phyloP scores from a whole-genome alignment of 2,888 invertebrate genomes.

The Tenthredo livida region DNA sequence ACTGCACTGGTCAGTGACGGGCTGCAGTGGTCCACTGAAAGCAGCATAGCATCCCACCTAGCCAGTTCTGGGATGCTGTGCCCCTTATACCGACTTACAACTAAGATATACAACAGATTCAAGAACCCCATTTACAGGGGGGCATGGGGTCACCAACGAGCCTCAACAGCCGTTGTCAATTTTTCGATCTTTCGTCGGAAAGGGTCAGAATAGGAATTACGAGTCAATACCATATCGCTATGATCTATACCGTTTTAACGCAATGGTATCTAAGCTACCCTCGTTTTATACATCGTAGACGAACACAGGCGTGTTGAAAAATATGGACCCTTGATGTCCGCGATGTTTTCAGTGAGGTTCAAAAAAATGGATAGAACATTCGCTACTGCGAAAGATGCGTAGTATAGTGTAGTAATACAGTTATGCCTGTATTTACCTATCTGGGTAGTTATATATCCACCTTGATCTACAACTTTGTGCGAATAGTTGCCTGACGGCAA shows the following conservation, averaged over 20 bases:
- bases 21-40: constrained; percentile 38
- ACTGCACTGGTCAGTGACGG: constrained; percentile 20
- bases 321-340: background rate
- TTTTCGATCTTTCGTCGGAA: constrained; percentile 36
- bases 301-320: background rate
- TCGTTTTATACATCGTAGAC: background rate
- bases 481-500: constrained; percentile 18
- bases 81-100: constrained; percentile 54
- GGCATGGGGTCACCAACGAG: constrained; percentile 65
- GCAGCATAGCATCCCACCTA: constrained; percentile 58
- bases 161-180: constrained; percentile 62
- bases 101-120: constrained; percentile 64
- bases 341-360: background rate
- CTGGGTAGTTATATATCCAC: background rate
- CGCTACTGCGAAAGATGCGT: background rate
- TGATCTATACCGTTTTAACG: background rate
- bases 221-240: constrained; percentile 22
- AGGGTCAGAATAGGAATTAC: constrained; percentile 17
- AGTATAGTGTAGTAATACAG: background rate
- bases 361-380: background rate
- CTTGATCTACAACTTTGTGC: constrained; percentile 40
- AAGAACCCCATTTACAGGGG: constrained; percentile 55
- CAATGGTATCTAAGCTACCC: background rate
- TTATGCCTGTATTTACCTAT: background rate
- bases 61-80: constrained; percentile 71